phyloP scores from a whole-genome alignment of 2,888 invertebrate genomes.

The Flabesymbios commensalis region DNA sequence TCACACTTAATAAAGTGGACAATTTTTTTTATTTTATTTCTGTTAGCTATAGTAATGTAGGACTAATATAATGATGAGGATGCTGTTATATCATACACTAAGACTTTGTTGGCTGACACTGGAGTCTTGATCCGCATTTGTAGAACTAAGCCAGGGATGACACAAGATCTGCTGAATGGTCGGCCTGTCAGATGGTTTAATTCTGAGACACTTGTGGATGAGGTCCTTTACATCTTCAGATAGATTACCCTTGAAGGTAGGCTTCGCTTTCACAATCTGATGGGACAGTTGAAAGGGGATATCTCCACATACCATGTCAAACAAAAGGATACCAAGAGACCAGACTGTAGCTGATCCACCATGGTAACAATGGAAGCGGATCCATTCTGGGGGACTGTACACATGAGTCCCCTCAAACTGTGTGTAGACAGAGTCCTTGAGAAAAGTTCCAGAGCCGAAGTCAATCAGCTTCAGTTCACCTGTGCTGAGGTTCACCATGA shows the following conservation, averaged over 20 bases:
- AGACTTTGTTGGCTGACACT: no score
- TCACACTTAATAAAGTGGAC: no score
- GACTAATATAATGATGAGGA: no score
- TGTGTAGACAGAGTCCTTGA: slow-evolving; percentile 66
- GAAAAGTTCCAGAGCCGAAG: slow-evolving; percentile 68
- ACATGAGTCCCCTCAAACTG: slow-evolving; percentile 71
- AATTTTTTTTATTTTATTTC: no score
- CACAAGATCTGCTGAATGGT: slow-evolving; percentile 64
- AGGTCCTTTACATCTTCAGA: slow-evolving; percentile 64
- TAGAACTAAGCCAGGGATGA: slow-evolving; percentile 68
- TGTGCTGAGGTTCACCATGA: slow-evolving; percentile 65
- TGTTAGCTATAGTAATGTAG: no score
- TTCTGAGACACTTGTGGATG: slow-evolving; percentile 65
- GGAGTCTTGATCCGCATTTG: no score
- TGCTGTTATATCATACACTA: no score
- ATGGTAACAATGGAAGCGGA: slow-evolving; percentile 65
- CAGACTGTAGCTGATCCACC: slow-evolving; percentile 69
- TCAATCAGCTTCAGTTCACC: no score
- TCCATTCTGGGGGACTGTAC: slow-evolving; percentile 71
- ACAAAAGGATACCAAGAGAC: slow-evolving; percentile 69
- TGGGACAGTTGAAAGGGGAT: slow-evolving; percentile 69
- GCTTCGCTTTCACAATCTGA: slow-evolving; percentile 53
- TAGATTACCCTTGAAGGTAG: slow-evolving; percentile 40
- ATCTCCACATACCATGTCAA: slow-evolving; percentile 70
- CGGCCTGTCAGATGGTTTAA: slow-evolving; percentile 64